Evolutionary conservation across 2,797 vertebrate genomes (phyloP).

Genomic region (Sebastes oblongus): DNA sequence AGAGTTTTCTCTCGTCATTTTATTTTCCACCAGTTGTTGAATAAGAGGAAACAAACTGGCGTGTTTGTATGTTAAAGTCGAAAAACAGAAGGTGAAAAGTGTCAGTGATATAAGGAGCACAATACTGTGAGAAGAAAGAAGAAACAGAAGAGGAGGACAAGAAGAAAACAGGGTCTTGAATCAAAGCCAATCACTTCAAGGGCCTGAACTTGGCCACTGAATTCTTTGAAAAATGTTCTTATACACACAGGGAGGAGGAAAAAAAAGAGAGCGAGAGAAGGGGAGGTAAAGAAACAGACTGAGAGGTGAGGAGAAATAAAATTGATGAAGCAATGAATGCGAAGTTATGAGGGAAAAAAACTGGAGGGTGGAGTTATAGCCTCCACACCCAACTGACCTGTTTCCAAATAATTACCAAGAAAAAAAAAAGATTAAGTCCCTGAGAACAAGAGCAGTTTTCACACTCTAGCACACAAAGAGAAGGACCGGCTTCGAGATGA

Average conservation of each 20-base stretch:
- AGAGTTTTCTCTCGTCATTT: neutral
- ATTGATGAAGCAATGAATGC: slow-evolving; percentile 37
- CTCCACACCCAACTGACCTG: slow-evolving; percentile 90
- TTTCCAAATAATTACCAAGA: slow-evolving; percentile 91
- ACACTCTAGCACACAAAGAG: slow-evolving; percentile 87
- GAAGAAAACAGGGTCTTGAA: slow-evolving; percentile 64
- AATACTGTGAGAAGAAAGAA: slow-evolving; percentile 17
- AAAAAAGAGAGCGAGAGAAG: slow-evolving; percentile 20
- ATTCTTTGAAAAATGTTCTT: slow-evolving; percentile 68
- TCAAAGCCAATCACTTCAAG: slow-evolving; percentile 75
- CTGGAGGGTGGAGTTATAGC: slow-evolving; percentile 84
- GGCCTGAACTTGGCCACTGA: slow-evolving; percentile 64
- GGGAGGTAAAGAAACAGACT: slow-evolving; percentile 15
- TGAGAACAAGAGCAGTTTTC: slow-evolving; percentile 91
- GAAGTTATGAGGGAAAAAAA: slow-evolving; percentile 41
- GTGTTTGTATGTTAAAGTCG: slow-evolving; percentile 8
- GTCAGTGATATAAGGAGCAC: slow-evolving; percentile 18
- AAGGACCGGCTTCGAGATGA: slow-evolving; percentile 87
- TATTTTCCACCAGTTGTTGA: neutral
- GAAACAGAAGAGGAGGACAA: slow-evolving; percentile 13
- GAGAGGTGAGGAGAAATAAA: slow-evolving; percentile 29
- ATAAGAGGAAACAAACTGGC: neutral
- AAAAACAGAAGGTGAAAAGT: slow-evolving; percentile 20
- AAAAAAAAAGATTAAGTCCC: slow-evolving; percentile 89
- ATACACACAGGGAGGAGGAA: slow-evolving; percentile 56